These are phyloP conservation scores for Threskiornis aethiopicus DNA, from an alignment of 2,797 vertebrate species.

Conservation along the genomic window DNA sequence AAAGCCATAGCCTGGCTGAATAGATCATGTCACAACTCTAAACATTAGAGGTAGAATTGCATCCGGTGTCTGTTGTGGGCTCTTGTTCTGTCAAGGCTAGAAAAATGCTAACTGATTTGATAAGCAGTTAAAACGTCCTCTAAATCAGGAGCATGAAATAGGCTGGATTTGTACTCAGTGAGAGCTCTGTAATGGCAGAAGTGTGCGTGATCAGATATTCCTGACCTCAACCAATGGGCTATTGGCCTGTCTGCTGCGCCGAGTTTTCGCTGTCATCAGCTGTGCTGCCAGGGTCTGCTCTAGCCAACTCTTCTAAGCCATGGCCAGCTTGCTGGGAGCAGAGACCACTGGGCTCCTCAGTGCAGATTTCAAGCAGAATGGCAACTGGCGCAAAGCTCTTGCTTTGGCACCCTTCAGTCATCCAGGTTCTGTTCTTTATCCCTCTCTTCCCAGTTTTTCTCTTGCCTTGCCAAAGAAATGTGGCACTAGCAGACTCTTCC, in stretches of 20 bases:
- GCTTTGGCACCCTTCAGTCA: conserved; percentile 49
- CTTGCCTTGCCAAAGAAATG: conserved; percentile 50
- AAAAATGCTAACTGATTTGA: background rate
- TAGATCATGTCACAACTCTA: background rate
- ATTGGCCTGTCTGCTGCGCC: background rate
- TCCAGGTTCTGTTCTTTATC: conserved; percentile 63
- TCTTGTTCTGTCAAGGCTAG: conserved; percentile 1
- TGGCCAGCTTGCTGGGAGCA: conserved; percentile 55
- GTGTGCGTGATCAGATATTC: background rate
- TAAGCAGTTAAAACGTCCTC: background rate
- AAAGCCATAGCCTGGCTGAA: background rate
- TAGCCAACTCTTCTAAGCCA: conserved; percentile 29
- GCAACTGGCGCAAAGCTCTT: conserved; percentile 40
- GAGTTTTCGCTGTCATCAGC: conserved; percentile 9
- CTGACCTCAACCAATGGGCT: background rate
- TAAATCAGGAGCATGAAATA: background rate
- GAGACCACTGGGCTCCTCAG: conserved; percentile 11
- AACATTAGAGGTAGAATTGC: background rate
- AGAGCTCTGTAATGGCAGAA: conserved; percentile 18
- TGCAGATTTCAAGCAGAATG: conserved; percentile 46
- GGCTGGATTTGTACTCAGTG: background rate
- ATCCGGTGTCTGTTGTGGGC: background rate
- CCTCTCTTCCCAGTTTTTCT: conserved; percentile 55
- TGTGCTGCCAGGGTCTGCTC: conserved; percentile 27
- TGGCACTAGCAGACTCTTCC: conserved; percentile 45